Conservation (phyloP, 1,140 invertebrate genomes). For the Nephila pilipes region DNA sequence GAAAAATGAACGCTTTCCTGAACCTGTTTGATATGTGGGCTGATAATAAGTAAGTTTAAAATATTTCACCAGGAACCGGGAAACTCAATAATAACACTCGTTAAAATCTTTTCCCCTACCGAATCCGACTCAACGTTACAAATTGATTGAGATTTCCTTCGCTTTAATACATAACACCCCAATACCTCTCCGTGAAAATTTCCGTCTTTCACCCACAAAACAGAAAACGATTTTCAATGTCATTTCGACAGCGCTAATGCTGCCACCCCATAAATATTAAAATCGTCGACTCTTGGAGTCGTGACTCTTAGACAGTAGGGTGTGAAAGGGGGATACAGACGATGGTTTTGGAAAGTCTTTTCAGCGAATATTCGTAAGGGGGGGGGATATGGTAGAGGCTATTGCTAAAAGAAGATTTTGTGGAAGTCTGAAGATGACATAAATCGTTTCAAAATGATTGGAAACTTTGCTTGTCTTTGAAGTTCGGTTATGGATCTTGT, state of each 20-base stretch:
- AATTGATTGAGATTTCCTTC: neutral
- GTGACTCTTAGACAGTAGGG: neutral
- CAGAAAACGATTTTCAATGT: conserved; percentile 12
- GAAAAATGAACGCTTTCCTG: too few species aligned
- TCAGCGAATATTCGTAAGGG: neutral
- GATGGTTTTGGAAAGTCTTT: neutral
- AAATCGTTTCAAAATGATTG: conserved; percentile 35
- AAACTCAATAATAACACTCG: neutral
- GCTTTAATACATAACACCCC: neutral
- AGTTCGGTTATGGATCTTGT: conserved; percentile 34
- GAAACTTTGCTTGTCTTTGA: conserved; percentile 3
- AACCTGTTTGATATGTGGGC: too few species aligned
- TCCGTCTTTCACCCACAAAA: neutral
- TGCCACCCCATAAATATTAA: conserved; percentile 31
- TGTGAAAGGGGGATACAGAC: neutral
- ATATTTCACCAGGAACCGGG: neutral
- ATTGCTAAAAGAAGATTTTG: neutral
- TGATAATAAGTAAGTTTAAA: too few species aligned
- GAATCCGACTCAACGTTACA: neutral
- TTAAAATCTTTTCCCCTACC: neutral
- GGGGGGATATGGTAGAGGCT: neutral
- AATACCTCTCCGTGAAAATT: neutral
- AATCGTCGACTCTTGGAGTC: conserved; percentile 1
- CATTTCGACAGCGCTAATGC: conserved; percentile 26
- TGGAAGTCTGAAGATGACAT: neutral